phyloP scores from a whole-genome alignment of 1,140 invertebrate genomes.

The Carposina sasakii region DNA sequence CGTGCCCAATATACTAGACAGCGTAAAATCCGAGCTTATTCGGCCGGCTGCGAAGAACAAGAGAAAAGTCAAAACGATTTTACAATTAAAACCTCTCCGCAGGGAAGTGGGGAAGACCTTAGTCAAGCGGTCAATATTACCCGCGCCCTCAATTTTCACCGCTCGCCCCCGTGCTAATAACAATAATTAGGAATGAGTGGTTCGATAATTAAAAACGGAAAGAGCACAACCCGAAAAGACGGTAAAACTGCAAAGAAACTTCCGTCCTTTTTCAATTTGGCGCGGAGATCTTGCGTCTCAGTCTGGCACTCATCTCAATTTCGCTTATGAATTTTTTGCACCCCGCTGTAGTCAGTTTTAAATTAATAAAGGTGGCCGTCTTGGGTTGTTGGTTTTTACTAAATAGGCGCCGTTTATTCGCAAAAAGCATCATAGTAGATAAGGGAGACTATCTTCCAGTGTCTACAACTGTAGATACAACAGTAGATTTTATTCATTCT shows the following conservation, averaged over 20 bases:
- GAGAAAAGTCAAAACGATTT: slow-evolving; percentile 62
- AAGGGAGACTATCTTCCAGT: too few relatives aligned
- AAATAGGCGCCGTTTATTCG: too few relatives aligned
- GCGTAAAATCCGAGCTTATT: slow-evolving; percentile 66
- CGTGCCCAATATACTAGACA: slow-evolving; percentile 43
- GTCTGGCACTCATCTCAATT: slow-evolving; percentile 46
- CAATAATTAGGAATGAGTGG: slow-evolving; percentile 75
- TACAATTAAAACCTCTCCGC: slow-evolving; percentile 68
- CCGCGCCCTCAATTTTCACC: slow-evolving; percentile 67
- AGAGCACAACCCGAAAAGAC: slow-evolving; percentile 64
- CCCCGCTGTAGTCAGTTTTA: slow-evolving; percentile 32
- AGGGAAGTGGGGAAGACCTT: slow-evolving; percentile 56
- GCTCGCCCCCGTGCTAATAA: slow-evolving; percentile 70
- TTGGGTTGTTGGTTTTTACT: too few relatives aligned
- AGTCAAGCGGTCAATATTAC: slow-evolving; percentile 66
- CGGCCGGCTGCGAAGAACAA: slow-evolving; percentile 66
- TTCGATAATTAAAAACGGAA: slow-evolving; percentile 76
- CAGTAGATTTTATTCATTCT: too few relatives aligned
- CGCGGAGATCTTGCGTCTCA: too few relatives aligned
- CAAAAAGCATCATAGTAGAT: too few relatives aligned
- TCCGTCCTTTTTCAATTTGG: too few relatives aligned
- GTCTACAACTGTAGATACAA: too few relatives aligned
- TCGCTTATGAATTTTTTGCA: slow-evolving; percentile 49
- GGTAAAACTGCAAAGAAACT: slow-evolving; percentile 43
- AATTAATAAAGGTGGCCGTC: slow-evolving; percentile 67